Evolutionary conservation across 2,888 invertebrate species (phyloP), one percentile per base, ranked within the genome.

Genomic region (Rhogogaster chlorosoma): DNA sequence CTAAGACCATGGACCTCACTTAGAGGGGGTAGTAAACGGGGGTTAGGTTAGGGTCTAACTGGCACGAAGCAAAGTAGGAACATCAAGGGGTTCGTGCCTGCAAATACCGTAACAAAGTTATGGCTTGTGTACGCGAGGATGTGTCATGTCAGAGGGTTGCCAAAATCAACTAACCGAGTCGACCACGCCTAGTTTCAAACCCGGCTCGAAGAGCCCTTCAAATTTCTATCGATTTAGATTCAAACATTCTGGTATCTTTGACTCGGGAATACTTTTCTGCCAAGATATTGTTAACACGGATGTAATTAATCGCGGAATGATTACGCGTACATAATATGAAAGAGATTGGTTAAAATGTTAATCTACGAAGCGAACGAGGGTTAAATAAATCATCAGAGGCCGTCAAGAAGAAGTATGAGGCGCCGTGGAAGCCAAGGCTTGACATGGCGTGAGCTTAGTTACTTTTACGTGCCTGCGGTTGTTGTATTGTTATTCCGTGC

Each of bases 71-170:
- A 87, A 89, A 89, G 90, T 89, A 89, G 67, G 38, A 64, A 90
- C 90, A 89, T 89, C 89, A 88, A 87, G 88, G 89, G 88, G 88
- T 89, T 89, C 87, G 87, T 89, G 90, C 88, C 89, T 88, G 88
- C 89, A 91, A 91, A 91, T 90, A 89, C 89, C 88, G 89, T 91
- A 90, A 91, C 90, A 89, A 88, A 89, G 90, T 91, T 91, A 91
- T 87, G 84, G 87, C 85, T 86, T 88, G 89, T 90, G 87, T 88
- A 87, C 88, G 86, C 87, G 87, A 88, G 89, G 89, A 90, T 90
- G 89, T 89, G 89, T 90, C 90, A 88, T 86, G 87, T 88, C 85
- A 89, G 89, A 89, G 88, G 88, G 89, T 89, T 89, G 88, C 88
- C 87, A 88, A 88, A 89, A 88, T 88, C 89, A 89, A 89, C 89